These are phyloP conservation scores for Schlechtendalia chinensis DNA, from an alignment of 1,140 invertebrate species.

Conservation along the genomic window DNA sequence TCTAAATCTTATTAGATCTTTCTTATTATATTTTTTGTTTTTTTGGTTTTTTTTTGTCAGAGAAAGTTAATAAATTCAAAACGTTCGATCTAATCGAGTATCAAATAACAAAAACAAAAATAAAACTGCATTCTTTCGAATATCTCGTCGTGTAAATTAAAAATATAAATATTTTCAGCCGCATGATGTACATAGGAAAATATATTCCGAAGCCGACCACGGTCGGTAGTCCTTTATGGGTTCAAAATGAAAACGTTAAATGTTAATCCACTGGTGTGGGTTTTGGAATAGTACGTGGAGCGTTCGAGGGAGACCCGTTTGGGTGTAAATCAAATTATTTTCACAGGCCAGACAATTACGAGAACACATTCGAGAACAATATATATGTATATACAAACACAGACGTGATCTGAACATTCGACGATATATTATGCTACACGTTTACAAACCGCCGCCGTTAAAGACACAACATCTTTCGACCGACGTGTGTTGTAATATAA, in stretches of 20 bases:
- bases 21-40: too few species aligned
- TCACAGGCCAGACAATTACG: not conserved
- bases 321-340: conserved; percentile 11
- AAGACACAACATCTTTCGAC: too few species aligned
- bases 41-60: not conserved
- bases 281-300: not conserved
- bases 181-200: not conserved
- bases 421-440: too few species aligned
- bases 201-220: not conserved
- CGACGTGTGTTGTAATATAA: too few species aligned
- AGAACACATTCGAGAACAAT: not conserved
- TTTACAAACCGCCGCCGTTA: too few species aligned
- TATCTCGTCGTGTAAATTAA: conserved; percentile 5
- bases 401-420: too few species aligned
- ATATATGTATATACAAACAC: not conserved
- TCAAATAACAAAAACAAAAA: not conserved
- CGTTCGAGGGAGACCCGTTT: not conserved
- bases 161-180: not conserved
- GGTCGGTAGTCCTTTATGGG: not conserved
- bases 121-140: conserved; percentile 16
- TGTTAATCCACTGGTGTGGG: not conserved
- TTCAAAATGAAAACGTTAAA: conserved; percentile 24
- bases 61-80: conserved; percentile 34
- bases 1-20: not conserved
- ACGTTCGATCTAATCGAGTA: not conserved